Percentiles rank a stretch among this genome's conserved stretches.
Evolutionary conservation across 2,113 vertebrate species (phyloP).

Genomic region (Salvelinus alpinus): DNA sequence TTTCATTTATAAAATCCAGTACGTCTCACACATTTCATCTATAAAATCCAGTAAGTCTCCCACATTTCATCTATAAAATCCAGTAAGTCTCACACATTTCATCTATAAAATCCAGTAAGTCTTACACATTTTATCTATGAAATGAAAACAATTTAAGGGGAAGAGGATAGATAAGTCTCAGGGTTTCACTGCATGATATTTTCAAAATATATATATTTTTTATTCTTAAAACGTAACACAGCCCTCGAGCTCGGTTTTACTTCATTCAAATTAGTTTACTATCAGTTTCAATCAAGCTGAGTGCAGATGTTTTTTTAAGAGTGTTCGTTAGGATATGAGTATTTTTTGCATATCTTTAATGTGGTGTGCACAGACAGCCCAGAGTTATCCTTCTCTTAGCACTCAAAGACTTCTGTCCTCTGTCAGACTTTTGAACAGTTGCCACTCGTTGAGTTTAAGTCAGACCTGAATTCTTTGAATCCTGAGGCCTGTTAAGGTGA

Average conservation of each 20-base stretch:
- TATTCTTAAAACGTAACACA: neutral
- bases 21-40: too few relatives aligned
- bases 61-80: too few relatives aligned
- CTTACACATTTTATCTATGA: neutral
- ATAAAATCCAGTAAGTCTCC: too few relatives aligned
- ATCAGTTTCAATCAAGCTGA: neutral
- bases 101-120: too few relatives aligned
- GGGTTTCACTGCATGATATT: too few relatives aligned
- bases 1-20: too few relatives aligned
- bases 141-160: too few relatives aligned
- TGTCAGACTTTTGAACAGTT: constrained; percentile 25
- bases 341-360: neutral
- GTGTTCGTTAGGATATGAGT: too few relatives aligned
- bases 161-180: too few relatives aligned
- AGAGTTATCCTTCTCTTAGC: neutral
- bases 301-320: too few relatives aligned
- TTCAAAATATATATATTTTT: too few relatives aligned
- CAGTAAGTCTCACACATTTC: too few relatives aligned
- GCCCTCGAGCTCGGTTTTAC: neutral
- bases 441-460: constrained; percentile 13
- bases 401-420: constrained; percentile 20
- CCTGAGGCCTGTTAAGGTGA: constrained; percentile 42
- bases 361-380: neutral
- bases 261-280: neutral
- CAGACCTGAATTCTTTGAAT: constrained; percentile 45